Base-by-base conservation (phyloP, 2,113 vertebrate genomes). In the Gambusia holbrooki region DNA sequence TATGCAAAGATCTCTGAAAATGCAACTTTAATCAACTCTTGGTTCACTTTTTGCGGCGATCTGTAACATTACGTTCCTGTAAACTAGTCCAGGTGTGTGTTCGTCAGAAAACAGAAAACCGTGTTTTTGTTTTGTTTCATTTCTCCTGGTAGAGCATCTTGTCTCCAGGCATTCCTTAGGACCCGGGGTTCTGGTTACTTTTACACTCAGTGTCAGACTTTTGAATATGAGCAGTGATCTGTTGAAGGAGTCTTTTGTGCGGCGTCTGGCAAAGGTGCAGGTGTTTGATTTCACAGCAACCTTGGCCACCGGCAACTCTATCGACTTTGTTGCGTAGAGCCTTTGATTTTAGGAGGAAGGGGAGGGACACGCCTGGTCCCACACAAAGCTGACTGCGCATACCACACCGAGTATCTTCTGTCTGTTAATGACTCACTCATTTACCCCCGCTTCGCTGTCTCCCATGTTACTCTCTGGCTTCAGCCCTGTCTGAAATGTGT, bases 301-400 rank as follows among this genome's bases (percentile, higher is more conserved):
- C 68, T 80, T 78, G 71, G 90, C 90, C 87, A 88, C 64, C 1
- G 93, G 92, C 88, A 83, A 86, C 84, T 87, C 77, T 65, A 73
- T 75, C 12, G 73, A 89, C 89, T 93, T 92, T 92, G 88, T 93
- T 91, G 90, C 89, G 82, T 81, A 64, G 63, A 45, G 77, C 64
- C 90, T 94, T 93, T 93, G 93, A 92, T 91, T 86, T 89, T 35
- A 86, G 72, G 75, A 92, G 93, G 92, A 92, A 90, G 91, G 88
- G 89, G 90, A 83, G 85, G 79, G 89, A 83, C 91, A 92, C 92
- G 84, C 92, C 93, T 89, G 89, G 81, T 61, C 62, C 25, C 73
- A 87, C 73, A 92, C 93, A 94, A 93, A 92, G 92, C 83, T 76
- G 60, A 27, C 42, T 81, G 84, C 79, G 73, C 90, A 92, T 91